phyloP scores from a whole-genome alignment of 2,797 vertebrate species.

The Rhyacichthys aspro region DNA sequence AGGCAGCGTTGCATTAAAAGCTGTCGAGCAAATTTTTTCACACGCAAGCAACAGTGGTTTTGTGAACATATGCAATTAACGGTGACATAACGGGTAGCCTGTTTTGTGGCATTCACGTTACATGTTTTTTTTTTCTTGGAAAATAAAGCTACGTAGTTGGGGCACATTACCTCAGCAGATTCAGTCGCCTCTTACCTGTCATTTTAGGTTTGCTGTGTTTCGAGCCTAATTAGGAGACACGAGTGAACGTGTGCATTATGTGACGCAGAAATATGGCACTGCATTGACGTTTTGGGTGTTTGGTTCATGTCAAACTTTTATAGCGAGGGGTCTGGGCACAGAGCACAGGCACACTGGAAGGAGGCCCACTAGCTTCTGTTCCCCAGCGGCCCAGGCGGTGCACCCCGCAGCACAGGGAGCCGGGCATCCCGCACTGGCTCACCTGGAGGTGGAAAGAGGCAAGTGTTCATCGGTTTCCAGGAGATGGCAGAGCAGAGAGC shows the following conservation, averaged over 20 bases:
- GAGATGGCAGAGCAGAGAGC: conserved; percentile 51
- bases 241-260: conserved; percentile 34
- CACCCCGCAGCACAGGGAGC: conserved; percentile 41
- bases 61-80: conserved; percentile 33
- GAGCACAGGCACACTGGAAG: neutral
- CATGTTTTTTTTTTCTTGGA: neutral
- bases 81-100: conserved; percentile 21
- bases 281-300: conserved; percentile 34
- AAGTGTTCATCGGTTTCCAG: conserved; percentile 54
- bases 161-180: neutral
- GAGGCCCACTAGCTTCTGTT: conserved; percentile 13
- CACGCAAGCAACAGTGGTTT: conserved; percentile 27
- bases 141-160: conserved; percentile 32
- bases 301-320: neutral
- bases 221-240: conserved; percentile 31
- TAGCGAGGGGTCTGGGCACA: neutral
- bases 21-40: conserved; percentile 42
- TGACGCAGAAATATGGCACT: conserved; percentile 63
- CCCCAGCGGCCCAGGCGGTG: conserved; percentile 22
- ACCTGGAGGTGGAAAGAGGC: conserved; percentile 57
- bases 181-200: conserved; percentile 41
- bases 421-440: conserved; percentile 45
- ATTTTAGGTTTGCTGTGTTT: conserved; percentile 28
- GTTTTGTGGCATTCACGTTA: conserved; percentile 9
- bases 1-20: conserved; percentile 44